A percentile compares a stretch with the other conserved stretches of the same genome.
These are phyloP conservation scores for Clupea harengus DNA, from an alignment of 2,113 vertebrate genomes.

Conservation along the genomic window DNA sequence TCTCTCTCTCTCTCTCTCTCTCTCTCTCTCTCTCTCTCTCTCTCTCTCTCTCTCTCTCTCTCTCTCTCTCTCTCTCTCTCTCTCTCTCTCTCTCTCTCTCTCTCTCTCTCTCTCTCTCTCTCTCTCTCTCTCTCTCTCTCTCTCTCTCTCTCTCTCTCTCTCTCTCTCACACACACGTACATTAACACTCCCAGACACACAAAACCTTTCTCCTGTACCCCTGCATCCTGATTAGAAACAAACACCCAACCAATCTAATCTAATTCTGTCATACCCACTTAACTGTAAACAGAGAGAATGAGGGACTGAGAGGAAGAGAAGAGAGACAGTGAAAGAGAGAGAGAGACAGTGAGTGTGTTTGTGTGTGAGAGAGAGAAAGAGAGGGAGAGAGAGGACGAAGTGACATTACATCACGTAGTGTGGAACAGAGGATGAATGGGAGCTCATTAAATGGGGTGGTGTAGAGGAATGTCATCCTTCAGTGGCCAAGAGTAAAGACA, in stretches of 20 bases:
- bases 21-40: neutral
- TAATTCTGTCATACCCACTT: slow-evolving; percentile 29
- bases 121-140: neutral
- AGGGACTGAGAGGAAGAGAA: slow-evolving; percentile 30
- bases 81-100: neutral
- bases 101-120: neutral
- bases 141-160: neutral
- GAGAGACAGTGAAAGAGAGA: neutral
- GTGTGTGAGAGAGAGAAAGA: slow-evolving; percentile 28
- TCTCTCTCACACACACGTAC: neutral
- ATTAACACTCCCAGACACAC: neutral
- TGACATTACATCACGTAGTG: slow-evolving; percentile 55
- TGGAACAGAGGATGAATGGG: slow-evolving; percentile 64
- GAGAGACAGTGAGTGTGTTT: neutral
- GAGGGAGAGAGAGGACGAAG: slow-evolving; percentile 17
- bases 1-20: neutral
- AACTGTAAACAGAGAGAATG: slow-evolving; percentile 19
- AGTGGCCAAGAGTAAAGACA: neutral
- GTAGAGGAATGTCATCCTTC: neutral
- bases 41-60: neutral
- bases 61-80: neutral
- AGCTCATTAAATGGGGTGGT: slow-evolving; percentile 33
- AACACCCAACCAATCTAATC: slow-evolving; percentile 25
- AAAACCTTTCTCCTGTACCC: neutral
- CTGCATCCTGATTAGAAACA: slow-evolving; percentile 33